phyloP scores from a whole-genome alignment of 2,113 vertebrate genomes.

The Thalassoma bifasciatum region DNA sequence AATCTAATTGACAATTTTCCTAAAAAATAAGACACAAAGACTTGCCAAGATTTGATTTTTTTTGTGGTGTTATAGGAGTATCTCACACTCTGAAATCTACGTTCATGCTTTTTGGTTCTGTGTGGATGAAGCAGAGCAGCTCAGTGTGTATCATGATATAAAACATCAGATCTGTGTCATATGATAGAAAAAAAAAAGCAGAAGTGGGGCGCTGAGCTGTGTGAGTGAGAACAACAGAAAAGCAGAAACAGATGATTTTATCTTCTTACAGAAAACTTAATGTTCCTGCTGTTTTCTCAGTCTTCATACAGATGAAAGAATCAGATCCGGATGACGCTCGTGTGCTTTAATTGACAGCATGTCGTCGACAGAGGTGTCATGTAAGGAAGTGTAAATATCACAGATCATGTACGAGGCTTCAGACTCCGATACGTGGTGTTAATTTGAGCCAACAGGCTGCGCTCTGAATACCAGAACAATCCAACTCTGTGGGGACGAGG shows the following conservation, averaged over 20 bases:
- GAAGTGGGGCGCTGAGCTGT: conserved; percentile 14
- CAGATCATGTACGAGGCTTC: background rate
- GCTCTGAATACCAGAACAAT: conserved; percentile 30
- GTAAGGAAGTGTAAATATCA: background rate
- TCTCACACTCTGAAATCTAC: too few relatives aligned
- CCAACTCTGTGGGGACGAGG: conserved; percentile 53
- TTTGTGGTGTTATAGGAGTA: too few relatives aligned
- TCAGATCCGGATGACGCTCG: background rate
- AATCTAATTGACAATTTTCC: too few relatives aligned
- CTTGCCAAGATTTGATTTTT: too few relatives aligned
- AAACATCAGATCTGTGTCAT: conserved; percentile 20
- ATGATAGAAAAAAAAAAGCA: background rate
- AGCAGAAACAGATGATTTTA: background rate
- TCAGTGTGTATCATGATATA: background rate
- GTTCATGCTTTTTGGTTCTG: too few relatives aligned
- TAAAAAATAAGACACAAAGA: too few relatives aligned
- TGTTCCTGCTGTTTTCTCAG: background rate
- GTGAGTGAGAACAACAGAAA: background rate
- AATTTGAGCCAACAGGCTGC: conserved; percentile 34
- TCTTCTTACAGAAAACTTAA: background rate
- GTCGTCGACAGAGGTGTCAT: background rate
- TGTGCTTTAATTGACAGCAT: conserved; percentile 24
- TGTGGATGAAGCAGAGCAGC: background rate
- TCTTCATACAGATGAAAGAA: conserved; percentile 7
- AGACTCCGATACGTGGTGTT: background rate